Evolutionary conservation across 2,888 invertebrate species (phyloP).

Genomic region (Julus scanicus): DNA sequence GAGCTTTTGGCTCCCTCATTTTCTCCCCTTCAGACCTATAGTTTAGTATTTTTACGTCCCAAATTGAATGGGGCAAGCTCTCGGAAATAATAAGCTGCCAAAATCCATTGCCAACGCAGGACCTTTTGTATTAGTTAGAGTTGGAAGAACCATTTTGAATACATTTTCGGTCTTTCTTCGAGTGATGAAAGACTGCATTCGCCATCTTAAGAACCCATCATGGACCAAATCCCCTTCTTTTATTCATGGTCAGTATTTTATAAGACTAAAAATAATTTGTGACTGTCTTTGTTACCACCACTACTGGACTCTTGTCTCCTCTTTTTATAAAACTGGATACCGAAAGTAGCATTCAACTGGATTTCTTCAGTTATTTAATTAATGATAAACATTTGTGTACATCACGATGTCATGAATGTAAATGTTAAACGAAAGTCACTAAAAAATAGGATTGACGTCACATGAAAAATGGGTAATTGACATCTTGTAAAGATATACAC

Average conservation of each 20-base stretch:
- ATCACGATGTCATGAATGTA: not conserved
- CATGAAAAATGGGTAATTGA: slow-evolving; percentile 21
- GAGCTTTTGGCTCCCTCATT: slow-evolving; percentile 2
- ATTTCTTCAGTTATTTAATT: not conserved
- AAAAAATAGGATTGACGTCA: not conserved
- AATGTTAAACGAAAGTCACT: not conserved
- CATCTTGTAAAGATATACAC: not conserved
- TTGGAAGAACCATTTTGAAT: slow-evolving; percentile 15
- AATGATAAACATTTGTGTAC: not conserved
- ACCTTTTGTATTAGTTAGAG: not conserved
- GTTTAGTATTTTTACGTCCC: slow-evolving; percentile 8
- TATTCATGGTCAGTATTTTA: slow-evolving; percentile 14
- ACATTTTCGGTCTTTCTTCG: slow-evolving; percentile 8
- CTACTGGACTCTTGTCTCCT: too few species aligned
- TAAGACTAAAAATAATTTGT: slow-evolving; percentile 32
- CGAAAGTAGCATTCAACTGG: not conserved
- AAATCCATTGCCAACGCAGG: slow-evolving; percentile 37
- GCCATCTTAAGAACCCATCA: not conserved
- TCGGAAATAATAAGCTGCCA: slow-evolving; percentile 50
- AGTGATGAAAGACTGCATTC: not conserved
- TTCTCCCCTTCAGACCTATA: not conserved
- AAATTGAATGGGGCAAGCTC: slow-evolving; percentile 26
- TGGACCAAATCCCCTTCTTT: not conserved
- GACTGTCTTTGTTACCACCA: not conserved
- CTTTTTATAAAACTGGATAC: not conserved